Evolutionary conservation across 2,888 invertebrate species (phyloP).

Genomic region (Omphaloscelis lunosa): DNA sequence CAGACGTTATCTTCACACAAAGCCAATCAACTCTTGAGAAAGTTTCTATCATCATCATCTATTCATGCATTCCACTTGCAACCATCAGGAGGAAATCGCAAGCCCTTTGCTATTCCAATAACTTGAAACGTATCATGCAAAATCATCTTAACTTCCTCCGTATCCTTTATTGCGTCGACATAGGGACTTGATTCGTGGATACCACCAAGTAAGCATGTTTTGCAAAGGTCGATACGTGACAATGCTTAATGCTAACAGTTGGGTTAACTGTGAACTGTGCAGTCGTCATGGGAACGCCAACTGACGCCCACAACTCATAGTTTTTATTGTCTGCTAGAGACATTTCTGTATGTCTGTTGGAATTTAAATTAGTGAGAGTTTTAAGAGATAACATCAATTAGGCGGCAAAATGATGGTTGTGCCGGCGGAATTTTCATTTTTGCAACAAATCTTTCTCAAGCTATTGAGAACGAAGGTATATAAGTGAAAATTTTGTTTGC

Average conservation of each 20-base stretch:
- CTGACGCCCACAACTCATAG: constrained; percentile 71
- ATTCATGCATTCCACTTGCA: constrained; percentile 65
- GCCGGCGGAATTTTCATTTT: constrained; percentile 30
- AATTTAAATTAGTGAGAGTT: constrained; percentile 69
- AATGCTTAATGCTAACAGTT: constrained; percentile 74
- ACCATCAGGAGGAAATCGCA: constrained; percentile 64
- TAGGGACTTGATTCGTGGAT: constrained; percentile 69
- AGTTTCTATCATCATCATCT: constrained; percentile 51
- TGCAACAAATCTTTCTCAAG: constrained; percentile 6
- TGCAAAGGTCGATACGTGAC: constrained; percentile 72
- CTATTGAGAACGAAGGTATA: not conserved
- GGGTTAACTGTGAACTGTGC: constrained; percentile 82
- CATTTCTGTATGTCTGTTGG: constrained; percentile 58
- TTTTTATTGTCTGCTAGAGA: constrained; percentile 67
- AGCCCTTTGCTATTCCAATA: constrained; percentile 69
- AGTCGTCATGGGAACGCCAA: constrained; percentile 81
- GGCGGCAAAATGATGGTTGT: constrained; percentile 6
- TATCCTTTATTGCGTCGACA: constrained; percentile 58
- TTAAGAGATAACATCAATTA: constrained; percentile 53
- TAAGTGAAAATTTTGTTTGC: not conserved
- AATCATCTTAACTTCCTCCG: constrained; percentile 53
- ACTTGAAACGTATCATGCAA: constrained; percentile 63
- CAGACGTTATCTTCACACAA: constrained; percentile 28
- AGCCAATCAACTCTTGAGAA: constrained; percentile 56
- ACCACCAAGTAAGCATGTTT: constrained; percentile 49